These are phyloP conservation scores for Neosalanx taihuensis DNA, from an alignment of 2,797 vertebrate species.

Conservation along the genomic window DNA sequence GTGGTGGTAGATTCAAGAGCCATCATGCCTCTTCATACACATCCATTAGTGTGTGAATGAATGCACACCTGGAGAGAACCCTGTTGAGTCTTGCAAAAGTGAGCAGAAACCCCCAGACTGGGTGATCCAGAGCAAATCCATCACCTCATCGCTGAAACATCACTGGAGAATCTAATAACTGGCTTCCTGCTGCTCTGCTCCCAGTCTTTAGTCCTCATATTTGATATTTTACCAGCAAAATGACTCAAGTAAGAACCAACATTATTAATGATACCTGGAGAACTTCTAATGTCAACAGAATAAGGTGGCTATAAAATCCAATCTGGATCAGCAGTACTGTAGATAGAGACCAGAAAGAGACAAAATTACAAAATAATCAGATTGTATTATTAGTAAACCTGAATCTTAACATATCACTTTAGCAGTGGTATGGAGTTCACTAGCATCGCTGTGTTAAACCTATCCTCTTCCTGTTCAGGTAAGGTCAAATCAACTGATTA, in stretches of 20 bases:
- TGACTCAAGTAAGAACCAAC: too few relatives aligned
- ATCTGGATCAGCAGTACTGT: background rate
- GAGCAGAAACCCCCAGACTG: slow-evolving; percentile 11
- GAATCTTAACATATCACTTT: background rate
- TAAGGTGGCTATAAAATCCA: background rate
- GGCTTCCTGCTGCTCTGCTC: too few relatives aligned
- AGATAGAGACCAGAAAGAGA: too few relatives aligned
- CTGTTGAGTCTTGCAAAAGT: slow-evolving; percentile 38
- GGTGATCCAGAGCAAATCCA: too few relatives aligned
- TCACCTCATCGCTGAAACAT: too few relatives aligned
- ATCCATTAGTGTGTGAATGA: background rate
- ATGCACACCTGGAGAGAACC: slow-evolving; percentile 18
- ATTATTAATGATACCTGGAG: background rate
- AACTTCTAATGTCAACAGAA: background rate
- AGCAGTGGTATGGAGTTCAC: too few relatives aligned
- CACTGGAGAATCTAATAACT: too few relatives aligned
- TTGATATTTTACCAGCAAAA: too few relatives aligned
- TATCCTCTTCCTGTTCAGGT: too few relatives aligned
- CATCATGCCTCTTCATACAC: background rate
- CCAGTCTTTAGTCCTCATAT: too few relatives aligned
- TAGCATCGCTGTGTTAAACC: too few relatives aligned
- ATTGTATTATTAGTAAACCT: background rate
- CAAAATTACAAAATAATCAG: background rate
- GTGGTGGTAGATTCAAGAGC: slow-evolving; percentile 19
- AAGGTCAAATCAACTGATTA: too few relatives aligned